Evolutionary conservation across 2,888 invertebrate species (phyloP).

Genomic region (Papilio demoleus): DNA sequence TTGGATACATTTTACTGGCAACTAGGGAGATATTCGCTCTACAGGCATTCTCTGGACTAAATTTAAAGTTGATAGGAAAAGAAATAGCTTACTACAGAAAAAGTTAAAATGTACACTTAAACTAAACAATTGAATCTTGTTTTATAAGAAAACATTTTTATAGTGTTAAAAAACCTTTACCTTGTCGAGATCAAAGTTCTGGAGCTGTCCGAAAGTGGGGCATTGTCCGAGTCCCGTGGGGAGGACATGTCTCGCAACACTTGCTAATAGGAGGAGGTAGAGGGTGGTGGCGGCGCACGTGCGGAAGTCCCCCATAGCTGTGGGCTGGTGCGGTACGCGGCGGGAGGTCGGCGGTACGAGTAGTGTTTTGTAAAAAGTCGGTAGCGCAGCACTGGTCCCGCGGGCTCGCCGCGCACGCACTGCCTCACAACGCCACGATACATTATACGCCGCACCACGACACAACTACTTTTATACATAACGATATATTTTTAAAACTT

Average conservation of each 20-base stretch:
- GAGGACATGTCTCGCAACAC: conserved; percentile 56
- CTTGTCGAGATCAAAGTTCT: conserved; percentile 85
- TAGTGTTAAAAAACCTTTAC: too few relatives aligned
- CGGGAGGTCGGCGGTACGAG: not conserved
- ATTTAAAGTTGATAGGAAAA: not conserved
- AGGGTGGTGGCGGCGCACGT: conserved; percentile 55
- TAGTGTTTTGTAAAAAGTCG: conserved; percentile 45
- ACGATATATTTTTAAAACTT: conserved; percentile 25
- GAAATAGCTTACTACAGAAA: not conserved
- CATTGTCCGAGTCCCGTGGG: conserved; percentile 86
- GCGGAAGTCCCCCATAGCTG: conserved; percentile 70
- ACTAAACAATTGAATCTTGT: too few relatives aligned
- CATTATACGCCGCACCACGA: conserved; percentile 20
- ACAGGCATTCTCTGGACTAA: too few relatives aligned
- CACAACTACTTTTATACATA: conserved; percentile 17
- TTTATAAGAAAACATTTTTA: too few relatives aligned
- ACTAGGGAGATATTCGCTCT: too few relatives aligned
- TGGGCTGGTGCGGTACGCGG: not conserved
- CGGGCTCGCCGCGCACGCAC: conserved; percentile 45
- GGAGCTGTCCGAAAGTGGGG: conserved; percentile 86
- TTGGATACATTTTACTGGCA: too few relatives aligned
- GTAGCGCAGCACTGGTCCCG: conserved; percentile 35
- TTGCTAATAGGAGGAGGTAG: conserved; percentile 59
- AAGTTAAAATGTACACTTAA: not conserved
- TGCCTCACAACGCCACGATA: conserved; percentile 43